Evolutionary conservation across 2,888 invertebrate genomes (phyloP).

Genomic region (Metopia argyrocephala): DNA sequence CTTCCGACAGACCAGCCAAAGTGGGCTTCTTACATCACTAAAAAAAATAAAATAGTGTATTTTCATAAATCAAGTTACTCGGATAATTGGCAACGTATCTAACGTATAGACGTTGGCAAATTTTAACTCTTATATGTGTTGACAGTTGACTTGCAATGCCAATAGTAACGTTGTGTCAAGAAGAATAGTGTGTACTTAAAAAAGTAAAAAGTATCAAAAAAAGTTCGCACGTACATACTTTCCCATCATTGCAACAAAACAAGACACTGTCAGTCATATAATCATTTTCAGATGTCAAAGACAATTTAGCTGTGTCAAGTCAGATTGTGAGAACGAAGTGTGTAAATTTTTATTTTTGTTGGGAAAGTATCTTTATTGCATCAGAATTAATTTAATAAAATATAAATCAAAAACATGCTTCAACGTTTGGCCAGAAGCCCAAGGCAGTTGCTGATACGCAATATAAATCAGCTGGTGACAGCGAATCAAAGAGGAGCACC

Average conservation of each 20-base stretch:
- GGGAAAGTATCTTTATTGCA: slow-evolving; percentile 20
- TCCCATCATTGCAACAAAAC: neutral
- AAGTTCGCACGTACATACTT: no score
- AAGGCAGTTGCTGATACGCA: slow-evolving; percentile 54
- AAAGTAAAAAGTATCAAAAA: no score
- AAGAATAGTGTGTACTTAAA: no score
- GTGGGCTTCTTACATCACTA: no score
- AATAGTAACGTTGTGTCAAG: no score
- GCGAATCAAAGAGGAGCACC: slow-evolving; percentile 24
- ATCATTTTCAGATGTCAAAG: slow-evolving; percentile 27
- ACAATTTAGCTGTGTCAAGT: slow-evolving; percentile 35
- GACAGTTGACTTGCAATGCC: no score
- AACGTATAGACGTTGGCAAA: no score
- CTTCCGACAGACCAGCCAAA: no score
- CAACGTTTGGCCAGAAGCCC: slow-evolving; percentile 63
- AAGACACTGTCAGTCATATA: slow-evolving; percentile 37
- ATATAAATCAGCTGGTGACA: slow-evolving; percentile 55
- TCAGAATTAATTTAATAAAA: slow-evolving; percentile 39
- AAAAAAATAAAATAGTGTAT: no score
- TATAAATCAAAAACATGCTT: slow-evolving; percentile 64
- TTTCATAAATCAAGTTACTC: no score
- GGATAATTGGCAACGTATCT: no score
- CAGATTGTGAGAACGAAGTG: neutral
- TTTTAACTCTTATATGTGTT: no score
- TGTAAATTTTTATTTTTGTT: slow-evolving; percentile 1